These are phyloP conservation scores for Lethrus apterus DNA, from an alignment of 1,140 invertebrate species.

Conservation along the genomic window DNA sequence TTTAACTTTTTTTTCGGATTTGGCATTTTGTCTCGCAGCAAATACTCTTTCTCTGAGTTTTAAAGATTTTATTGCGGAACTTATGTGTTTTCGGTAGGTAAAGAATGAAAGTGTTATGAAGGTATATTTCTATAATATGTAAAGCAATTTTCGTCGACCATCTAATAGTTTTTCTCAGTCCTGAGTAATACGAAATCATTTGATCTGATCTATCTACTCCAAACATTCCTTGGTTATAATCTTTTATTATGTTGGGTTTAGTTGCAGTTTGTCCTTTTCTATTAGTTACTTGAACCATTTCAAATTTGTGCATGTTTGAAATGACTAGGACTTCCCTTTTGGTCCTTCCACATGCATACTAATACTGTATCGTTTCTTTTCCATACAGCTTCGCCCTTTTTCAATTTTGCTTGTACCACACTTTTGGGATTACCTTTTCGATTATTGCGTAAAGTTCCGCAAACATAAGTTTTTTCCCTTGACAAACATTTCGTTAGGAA, in stretches of 20 bases:
- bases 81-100: constrained; percentile 11
- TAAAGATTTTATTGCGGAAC: constrained; percentile 3
- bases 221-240: constrained; percentile 20
- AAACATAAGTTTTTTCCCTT: constrained; percentile 21
- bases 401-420: constrained; percentile 23
- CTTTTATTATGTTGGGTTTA: constrained; percentile 27
- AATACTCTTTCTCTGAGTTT: constrained; percentile 12
- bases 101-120: constrained; percentile 16
- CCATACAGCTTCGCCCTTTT: constrained; percentile 29
- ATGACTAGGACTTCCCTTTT: constrained; percentile 30
- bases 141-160: constrained; percentile 9
- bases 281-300: constrained; percentile 21
- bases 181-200: constrained; percentile 21
- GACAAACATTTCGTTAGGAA: constrained; percentile 1
- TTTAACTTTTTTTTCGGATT: no score
- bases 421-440: constrained; percentile 28
- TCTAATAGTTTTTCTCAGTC: constrained; percentile 21
- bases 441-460: constrained; percentile 29
- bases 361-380: constrained; percentile 24
- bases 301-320: constrained; percentile 22
- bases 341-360: constrained; percentile 36
- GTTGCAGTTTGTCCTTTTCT: constrained; percentile 17
- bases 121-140: constrained; percentile 8
- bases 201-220: constrained; percentile 22
- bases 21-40: constrained; percentile 11